These are phyloP conservation scores for Lanius ludovicianus DNA, from an alignment of 2,113 vertebrate genomes.

Conservation along the genomic window DNA sequence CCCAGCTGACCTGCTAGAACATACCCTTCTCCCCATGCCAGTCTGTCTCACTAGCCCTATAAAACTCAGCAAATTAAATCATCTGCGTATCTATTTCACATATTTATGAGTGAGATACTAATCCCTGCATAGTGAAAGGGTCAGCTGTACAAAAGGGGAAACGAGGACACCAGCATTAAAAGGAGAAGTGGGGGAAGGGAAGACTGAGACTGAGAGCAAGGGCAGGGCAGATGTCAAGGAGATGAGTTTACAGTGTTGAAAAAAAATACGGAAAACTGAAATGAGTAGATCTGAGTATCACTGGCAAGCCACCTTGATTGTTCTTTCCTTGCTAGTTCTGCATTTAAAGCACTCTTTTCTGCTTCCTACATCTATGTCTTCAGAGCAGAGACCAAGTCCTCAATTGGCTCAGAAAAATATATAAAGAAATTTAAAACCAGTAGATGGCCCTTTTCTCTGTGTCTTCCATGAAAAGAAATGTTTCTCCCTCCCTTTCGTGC, in stretches of 20 bases:
- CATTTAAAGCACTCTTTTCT: background rate
- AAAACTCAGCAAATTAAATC: slow-evolving; percentile 27
- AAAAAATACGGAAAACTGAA: background rate
- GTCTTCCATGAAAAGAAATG: background rate
- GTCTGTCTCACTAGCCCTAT: background rate
- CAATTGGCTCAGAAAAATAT: background rate
- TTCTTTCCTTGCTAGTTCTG: background rate
- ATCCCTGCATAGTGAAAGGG: slow-evolving; percentile 35
- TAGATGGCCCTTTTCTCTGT: background rate
- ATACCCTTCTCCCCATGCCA: background rate
- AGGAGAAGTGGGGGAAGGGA: background rate
- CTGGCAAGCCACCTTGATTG: background rate
- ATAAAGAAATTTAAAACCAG: background rate
- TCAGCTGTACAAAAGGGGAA: slow-evolving; percentile 13
- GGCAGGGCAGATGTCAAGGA: background rate
- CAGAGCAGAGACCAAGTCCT: background rate
- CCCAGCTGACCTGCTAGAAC: background rate
- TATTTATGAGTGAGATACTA: slow-evolving; percentile 25
- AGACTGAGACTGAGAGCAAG: background rate
- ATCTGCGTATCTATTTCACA: slow-evolving; percentile 30
- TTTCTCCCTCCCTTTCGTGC: background rate
- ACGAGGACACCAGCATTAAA: slow-evolving; percentile 4
- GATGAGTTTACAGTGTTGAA: background rate
- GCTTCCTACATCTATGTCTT: background rate
- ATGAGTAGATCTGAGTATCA: background rate